A percentile compares a stretch with the other conserved stretches of the same genome.
phyloP scores from a whole-genome alignment of 1,140 invertebrate species.

The Drosophila oshimai region DNA sequence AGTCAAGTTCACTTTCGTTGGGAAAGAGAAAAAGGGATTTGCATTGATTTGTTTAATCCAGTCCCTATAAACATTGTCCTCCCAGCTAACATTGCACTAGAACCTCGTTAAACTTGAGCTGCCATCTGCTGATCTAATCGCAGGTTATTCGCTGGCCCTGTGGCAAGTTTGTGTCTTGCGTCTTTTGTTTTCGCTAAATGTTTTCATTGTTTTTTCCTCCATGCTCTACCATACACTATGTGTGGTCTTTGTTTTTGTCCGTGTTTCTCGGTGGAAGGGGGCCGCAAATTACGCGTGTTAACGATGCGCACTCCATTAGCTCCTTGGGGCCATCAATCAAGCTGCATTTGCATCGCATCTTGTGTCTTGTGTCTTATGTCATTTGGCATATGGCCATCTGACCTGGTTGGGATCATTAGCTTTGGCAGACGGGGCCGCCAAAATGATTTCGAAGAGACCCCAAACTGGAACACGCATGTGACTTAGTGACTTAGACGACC shows the following conservation, averaged over 20 bases:
- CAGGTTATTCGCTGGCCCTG: constrained; percentile 10
- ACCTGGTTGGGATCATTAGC: constrained; percentile 58
- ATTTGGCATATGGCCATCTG: too few relatives aligned
- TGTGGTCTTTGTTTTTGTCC: constrained; percentile 5
- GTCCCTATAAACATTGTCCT: too few relatives aligned
- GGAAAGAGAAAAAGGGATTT: background rate
- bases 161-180: constrained; percentile 56
- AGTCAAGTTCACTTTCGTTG: background rate
- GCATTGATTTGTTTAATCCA: too few relatives aligned
- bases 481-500: constrained; percentile 4
- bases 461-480: constrained; percentile 59
- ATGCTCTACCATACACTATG: constrained; percentile 15
- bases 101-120: background rate
- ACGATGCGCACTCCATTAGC: constrained; percentile 56
- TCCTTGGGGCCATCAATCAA: constrained; percentile 53
- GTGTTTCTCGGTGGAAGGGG: background rate
- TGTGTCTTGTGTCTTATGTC: constrained; percentile 16
- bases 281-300: constrained; percentile 56
- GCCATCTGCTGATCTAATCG: background rate
- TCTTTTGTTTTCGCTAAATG: constrained; percentile 48
- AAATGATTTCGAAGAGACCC: constrained; percentile 37
- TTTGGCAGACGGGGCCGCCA: constrained; percentile 6
- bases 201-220: background rate
- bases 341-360: constrained; percentile 58
- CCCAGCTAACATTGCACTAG: constrained; percentile 37